Conservation (phyloP, 2,797 vertebrate genomes). For the Peromyscus aztecus region DNA sequence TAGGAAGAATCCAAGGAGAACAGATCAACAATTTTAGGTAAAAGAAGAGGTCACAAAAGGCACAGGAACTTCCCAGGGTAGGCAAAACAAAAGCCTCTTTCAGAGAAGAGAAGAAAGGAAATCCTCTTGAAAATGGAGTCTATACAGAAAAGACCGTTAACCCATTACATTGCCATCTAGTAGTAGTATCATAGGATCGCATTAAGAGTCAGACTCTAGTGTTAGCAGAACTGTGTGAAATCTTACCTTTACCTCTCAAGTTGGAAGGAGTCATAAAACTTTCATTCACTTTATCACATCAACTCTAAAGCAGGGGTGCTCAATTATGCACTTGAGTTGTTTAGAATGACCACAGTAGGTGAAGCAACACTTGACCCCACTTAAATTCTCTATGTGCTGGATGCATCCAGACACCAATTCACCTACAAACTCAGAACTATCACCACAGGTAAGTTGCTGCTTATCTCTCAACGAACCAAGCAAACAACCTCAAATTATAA, state of each 20-base stretch:
- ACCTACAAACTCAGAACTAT: neutral
- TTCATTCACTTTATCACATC: neutral
- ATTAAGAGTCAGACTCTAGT: neutral
- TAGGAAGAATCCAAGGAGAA: neutral
- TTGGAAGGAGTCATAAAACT: neutral
- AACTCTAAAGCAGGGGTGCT: neutral
- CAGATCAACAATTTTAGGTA: neutral
- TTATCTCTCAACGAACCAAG: conserved; percentile 25
- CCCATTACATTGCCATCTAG: neutral
- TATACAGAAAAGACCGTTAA: neutral
- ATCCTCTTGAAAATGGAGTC: neutral
- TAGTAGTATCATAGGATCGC: neutral
- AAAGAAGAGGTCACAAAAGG: conserved; percentile 19
- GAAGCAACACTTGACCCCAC: neutral
- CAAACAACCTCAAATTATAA: neutral
- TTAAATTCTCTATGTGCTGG: neutral
- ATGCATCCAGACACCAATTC: neutral
- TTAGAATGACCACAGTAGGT: conserved; percentile 46
- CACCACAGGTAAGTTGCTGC: neutral
- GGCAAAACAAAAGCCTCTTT: neutral
- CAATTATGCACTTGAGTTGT: neutral
- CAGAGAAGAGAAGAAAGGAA: neutral
- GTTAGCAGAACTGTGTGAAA: neutral
- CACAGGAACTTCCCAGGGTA: neutral
- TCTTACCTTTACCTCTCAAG: conserved; percentile 24